phyloP scores from a whole-genome alignment of 2,113 vertebrate species.

The Rousettus leschenaultii region DNA sequence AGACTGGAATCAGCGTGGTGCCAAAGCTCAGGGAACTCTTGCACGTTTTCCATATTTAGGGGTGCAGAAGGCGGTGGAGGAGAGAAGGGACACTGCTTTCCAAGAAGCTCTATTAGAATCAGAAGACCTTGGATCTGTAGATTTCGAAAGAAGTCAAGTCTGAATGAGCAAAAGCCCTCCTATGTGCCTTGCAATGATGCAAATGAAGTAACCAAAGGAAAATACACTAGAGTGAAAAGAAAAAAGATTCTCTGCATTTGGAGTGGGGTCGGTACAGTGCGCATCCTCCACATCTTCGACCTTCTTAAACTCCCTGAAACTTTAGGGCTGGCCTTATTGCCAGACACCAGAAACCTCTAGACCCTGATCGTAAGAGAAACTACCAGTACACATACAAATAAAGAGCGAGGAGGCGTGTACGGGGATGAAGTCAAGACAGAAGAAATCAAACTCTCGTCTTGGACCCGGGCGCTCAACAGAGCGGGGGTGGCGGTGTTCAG shows the following conservation, averaged over 20 bases:
- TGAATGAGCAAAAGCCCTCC: not conserved
- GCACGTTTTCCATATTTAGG: not conserved
- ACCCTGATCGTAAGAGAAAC: not conserved
- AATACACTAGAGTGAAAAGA: not conserved
- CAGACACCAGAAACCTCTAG: not conserved
- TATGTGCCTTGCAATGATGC: not conserved
- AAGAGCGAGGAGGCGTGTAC: not conserved
- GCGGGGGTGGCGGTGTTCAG: not conserved
- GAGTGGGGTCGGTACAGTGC: not conserved
- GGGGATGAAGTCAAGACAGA: conserved; percentile 18
- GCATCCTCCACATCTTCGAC: not conserved
- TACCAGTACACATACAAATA: not conserved
- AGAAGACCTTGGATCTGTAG: not conserved
- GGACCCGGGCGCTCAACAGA: not conserved
- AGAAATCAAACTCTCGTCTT: conserved; percentile 24
- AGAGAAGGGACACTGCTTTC: not conserved
- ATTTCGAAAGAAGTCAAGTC: not conserved
- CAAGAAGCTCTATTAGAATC: not conserved
- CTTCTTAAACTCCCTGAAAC: not conserved
- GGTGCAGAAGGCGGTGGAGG: too few species aligned
- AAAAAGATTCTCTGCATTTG: not conserved
- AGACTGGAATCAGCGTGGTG: not conserved
- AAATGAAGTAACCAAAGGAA: not conserved
- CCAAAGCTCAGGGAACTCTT: not conserved
- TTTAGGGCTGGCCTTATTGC: not conserved